Evolutionary conservation across 2,113 vertebrate genomes (phyloP), one percentile per base, ranked within the genome.

Genomic region (Rissa tridactyla): DNA sequence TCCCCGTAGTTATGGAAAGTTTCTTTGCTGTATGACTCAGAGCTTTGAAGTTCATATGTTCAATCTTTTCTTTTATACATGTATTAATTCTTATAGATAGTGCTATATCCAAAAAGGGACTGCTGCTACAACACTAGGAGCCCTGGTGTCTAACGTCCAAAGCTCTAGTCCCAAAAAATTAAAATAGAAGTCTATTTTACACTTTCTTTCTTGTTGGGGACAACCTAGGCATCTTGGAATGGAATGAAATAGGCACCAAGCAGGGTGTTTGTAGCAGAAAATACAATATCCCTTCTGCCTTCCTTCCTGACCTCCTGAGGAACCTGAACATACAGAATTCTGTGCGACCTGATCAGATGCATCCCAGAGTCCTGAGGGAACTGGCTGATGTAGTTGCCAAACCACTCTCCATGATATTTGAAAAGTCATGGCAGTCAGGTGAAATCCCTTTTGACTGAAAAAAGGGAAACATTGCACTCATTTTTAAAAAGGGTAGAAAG

Each of bases 31-130:
- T 71, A 49, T 72, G 82, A 92, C 51, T 92, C 80, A 94, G 47
- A 72, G n/a, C 55, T 89, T 86, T 94, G 82, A 92, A 86, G 38
- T 78, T 92, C 32, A 44, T 86, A 18, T 75, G 86, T 80, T 88
- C 60, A 69, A 40, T 64, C 8, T 68, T 85, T 77, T 91, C 40
- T 70, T 92, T 88, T 79, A 64, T 83, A 29, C 9, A 51, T 55
- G 11, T 36, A 78, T 93, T 86, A n/a, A 68, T 25, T 86, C 18
- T 57, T 86, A 34, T 13, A 86, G 29, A 25, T 44, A 64, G 23
- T 26, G 20, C 57, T 87, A 4, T 60, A 72, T 47, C 36, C 20
- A 65, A 79, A 90, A 91, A 71, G 14, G 8, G 38, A 47, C 60
- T 51, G 4, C 27, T 71, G n/a, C 36, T 70, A 46, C 20, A 80